Evolutionary conservation across 2,113 vertebrate genomes (phyloP).

Genomic region (Coryphaenoides rupestris): DNA sequence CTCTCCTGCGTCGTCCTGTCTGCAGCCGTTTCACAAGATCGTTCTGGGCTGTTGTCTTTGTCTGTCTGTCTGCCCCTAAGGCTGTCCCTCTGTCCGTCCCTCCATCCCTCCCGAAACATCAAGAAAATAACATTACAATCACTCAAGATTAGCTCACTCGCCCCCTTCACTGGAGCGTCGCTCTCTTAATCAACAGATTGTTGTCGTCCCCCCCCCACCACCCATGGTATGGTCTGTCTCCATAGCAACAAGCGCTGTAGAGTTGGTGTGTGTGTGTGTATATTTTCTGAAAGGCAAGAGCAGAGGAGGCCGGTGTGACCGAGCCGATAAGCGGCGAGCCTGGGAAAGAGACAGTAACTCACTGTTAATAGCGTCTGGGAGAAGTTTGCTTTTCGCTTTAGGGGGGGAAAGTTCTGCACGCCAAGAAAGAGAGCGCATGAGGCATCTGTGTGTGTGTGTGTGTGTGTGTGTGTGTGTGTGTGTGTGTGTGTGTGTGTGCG

Average conservation of each 20-base stretch:
- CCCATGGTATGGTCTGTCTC: constrained; percentile 2
- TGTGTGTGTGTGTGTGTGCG: neutral
- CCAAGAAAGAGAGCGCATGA: neutral
- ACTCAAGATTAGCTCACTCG: no score
- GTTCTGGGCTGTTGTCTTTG: neutral
- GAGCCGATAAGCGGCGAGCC: constrained; percentile 49
- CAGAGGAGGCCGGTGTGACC: constrained; percentile 37
- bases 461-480: neutral
- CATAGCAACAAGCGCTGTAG: constrained; percentile 40
- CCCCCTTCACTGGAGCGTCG: no score
- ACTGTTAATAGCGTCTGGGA: constrained; percentile 46
- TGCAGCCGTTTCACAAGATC: constrained; percentile 38
- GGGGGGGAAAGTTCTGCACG: constrained; percentile 39
- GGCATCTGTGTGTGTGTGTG: constrained; percentile 15
- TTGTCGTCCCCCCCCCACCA: no score
- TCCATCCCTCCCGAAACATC: neutral
- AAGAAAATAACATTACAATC: no score
- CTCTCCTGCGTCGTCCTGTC: constrained; percentile 7
- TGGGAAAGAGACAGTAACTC: constrained; percentile 43
- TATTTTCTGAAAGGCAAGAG: constrained; percentile 47
- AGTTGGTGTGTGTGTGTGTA: constrained; percentile 49
- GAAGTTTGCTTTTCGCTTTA: constrained; percentile 42
- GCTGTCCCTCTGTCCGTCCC: neutral
- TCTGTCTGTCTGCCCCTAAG: neutral
- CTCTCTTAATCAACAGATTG: no score